phyloP scores from a whole-genome alignment of 2,888 invertebrate species.

The Seira sanloemensis region DNA sequence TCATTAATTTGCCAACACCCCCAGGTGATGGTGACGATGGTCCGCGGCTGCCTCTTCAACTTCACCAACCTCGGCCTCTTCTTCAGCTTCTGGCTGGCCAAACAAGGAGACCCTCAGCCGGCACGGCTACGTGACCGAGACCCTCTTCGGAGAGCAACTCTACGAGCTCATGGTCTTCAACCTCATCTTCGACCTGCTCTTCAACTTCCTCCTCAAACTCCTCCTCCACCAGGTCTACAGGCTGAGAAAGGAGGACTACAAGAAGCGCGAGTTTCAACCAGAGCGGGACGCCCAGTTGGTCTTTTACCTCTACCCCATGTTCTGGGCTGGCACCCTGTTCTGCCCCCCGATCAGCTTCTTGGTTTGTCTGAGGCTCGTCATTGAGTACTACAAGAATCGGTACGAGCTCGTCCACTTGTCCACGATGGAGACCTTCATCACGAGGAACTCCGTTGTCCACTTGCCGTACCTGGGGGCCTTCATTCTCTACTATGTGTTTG shows the following conservation, averaged over 20 bases:
- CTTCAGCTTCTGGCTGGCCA: constrained; percentile 38
- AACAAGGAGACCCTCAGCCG: background rate
- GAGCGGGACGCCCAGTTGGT: constrained; percentile 28
- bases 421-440: constrained; percentile 8
- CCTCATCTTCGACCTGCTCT: constrained; percentile 17
- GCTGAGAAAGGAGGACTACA: constrained; percentile 11
- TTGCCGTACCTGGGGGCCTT: constrained; percentile 30
- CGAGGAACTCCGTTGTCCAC: constrained; percentile 17
- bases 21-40: constrained; percentile 38
- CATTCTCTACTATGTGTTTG: constrained; percentile 19
- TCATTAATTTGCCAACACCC: too few relatives aligned
- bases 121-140: constrained; percentile 35
- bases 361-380: constrained; percentile 17
- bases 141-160: constrained; percentile 23
- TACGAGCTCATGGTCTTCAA: constrained; percentile 45
- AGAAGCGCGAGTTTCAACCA: constrained; percentile 20
- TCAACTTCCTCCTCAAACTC: constrained; percentile 15
- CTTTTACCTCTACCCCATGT: constrained; percentile 25
- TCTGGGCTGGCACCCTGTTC: constrained; percentile 18
- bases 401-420: constrained; percentile 25
- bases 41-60: constrained; percentile 33
- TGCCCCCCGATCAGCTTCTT: constrained; percentile 38
- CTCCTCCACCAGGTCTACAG: constrained; percentile 12
- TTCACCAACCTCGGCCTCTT: constrained; percentile 40
- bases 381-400: constrained; percentile 33